Evolutionary conservation across 35 echinoderm and acorn worm species (phyloP).

Genomic region (Apostichopus parvimensis): DNA sequence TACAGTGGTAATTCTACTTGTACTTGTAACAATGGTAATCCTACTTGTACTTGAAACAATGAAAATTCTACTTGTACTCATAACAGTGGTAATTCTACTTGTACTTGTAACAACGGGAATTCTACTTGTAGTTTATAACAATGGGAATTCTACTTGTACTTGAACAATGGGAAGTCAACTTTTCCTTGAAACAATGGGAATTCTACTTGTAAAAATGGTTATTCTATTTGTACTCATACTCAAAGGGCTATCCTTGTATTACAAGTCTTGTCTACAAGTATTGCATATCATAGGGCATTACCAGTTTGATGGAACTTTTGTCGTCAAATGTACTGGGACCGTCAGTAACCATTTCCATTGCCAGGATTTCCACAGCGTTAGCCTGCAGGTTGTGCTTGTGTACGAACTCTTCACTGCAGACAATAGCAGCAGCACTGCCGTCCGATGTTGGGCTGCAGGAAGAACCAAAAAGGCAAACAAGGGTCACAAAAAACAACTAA

Average conservation of each 20-base stretch:
- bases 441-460: constrained; percentile 91
- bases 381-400: constrained; percentile 68
- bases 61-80: too few species aligned
- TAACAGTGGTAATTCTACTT: too few species aligned
- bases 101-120: too few species aligned
- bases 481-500: too few species aligned
- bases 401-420: constrained; percentile 97
- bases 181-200: too few species aligned
- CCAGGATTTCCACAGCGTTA: constrained; percentile 85
- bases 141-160: too few species aligned
- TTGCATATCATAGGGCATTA: constrained; percentile 36
- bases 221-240: neutral
- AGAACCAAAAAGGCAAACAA: neutral
- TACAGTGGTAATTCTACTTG: too few species aligned
- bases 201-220: too few species aligned
- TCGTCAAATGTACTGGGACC: constrained; percentile 79
- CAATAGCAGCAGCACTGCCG: constrained; percentile 77
- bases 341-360: constrained; percentile 94
- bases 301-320: constrained; percentile 86
- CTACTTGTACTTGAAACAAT: too few species aligned
- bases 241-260: neutral
- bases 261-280: neutral
- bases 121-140: too few species aligned
- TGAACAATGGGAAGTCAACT: too few species aligned
- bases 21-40: too few species aligned